Conservation (phyloP, 2,113 vertebrate genomes). For the Euleptes europaea region DNA sequence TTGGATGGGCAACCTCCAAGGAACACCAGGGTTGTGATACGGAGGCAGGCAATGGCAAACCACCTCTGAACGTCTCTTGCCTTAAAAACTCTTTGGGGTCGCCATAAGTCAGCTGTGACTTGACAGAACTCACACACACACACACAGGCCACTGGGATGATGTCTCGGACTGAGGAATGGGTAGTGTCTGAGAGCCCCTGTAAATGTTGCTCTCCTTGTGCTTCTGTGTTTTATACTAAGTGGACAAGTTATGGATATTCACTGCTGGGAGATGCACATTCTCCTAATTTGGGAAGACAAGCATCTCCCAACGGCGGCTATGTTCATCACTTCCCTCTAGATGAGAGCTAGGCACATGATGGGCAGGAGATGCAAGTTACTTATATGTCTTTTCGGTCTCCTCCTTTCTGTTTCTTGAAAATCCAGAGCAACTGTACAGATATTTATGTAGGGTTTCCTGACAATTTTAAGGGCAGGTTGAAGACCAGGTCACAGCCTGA, state of each 20-base stretch:
- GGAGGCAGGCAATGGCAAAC: too few relatives aligned
- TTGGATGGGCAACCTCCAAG: too few relatives aligned
- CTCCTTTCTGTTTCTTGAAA: neutral
- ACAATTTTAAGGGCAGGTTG: neutral
- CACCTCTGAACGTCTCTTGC: too few relatives aligned
- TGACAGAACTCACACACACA: too few relatives aligned
- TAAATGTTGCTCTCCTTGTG: neutral
- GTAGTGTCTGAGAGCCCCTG: neutral
- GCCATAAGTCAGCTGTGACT: too few relatives aligned
- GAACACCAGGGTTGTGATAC: too few relatives aligned
- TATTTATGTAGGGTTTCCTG: neutral
- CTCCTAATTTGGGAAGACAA: neutral
- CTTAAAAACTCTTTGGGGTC: too few relatives aligned
- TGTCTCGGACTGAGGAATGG: neutral
- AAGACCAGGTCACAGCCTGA: neutral
- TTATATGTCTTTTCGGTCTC: too few relatives aligned
- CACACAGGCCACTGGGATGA: neutral
- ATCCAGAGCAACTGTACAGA: neutral
- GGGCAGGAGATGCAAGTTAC: neutral
- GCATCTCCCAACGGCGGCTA: neutral
- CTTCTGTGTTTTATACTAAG: neutral
- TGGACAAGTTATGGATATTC: neutral
- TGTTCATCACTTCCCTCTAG: neutral
- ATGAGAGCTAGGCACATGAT: neutral
- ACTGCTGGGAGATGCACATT: neutral